Evolutionary conservation across 2,113 vertebrate genomes (phyloP).

Genomic region (Phasianus colchicus): DNA sequence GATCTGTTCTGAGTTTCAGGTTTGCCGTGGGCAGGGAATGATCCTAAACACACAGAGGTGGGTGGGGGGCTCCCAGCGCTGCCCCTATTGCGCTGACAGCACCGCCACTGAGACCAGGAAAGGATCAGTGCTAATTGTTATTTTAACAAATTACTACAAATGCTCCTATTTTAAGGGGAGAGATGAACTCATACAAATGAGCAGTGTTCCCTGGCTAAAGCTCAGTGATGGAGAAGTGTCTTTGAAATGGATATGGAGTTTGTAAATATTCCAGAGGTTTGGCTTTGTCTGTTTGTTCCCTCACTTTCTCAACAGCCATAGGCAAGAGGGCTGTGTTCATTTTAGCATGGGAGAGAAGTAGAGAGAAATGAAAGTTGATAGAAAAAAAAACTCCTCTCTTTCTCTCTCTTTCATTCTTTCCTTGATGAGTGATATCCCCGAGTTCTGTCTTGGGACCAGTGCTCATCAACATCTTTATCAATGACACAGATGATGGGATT

Average conservation of each 20-base stretch:
- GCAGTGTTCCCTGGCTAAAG: neutral
- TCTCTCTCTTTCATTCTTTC: neutral
- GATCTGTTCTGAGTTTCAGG: neutral
- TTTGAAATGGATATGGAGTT: constrained; percentile 9
- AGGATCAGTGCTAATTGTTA: fast-evolving
- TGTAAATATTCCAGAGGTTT: neutral
- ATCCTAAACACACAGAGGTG: neutral
- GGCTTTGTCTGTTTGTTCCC: neutral
- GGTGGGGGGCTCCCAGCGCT: neutral
- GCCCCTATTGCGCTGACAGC: neutral
- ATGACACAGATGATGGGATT: too few species aligned
- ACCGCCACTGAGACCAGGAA: fast-evolving
- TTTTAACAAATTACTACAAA: neutral
- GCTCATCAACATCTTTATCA: too few species aligned
- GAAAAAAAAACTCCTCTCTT: neutral
- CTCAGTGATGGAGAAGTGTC: neutral
- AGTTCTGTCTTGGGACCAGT: too few species aligned
- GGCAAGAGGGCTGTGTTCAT: neutral
- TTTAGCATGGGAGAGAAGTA: neutral
- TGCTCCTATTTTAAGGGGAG: neutral
- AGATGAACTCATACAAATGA: neutral
- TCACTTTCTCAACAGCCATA: neutral
- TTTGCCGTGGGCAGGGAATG: neutral
- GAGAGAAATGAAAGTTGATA: neutral
- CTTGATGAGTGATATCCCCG: neutral